A percentile compares a stretch with the other conserved stretches of the same genome.
phyloP scores from a whole-genome alignment of 2,888 invertebrate species.

The Agonopterix arenella region DNA sequence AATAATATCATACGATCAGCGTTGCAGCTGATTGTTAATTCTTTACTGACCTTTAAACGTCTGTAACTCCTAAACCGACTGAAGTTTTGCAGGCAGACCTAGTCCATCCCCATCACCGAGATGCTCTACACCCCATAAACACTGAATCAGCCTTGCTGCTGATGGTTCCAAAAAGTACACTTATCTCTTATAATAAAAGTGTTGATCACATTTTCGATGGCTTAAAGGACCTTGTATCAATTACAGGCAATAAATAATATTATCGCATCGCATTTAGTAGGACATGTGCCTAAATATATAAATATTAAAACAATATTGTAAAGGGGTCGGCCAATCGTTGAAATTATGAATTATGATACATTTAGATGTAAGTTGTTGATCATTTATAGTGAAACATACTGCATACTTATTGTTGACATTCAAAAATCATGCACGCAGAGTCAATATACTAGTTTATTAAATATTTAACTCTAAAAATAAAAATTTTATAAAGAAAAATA shows the following conservation, averaged over 20 bases:
- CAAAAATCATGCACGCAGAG: slow-evolving; percentile 11
- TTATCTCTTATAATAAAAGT: too few relatives aligned
- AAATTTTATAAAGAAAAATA: neutral
- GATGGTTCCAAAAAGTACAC: too few relatives aligned
- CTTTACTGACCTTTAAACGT: too few relatives aligned
- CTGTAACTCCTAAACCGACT: too few relatives aligned
- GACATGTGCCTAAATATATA: neutral
- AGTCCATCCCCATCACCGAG: too few relatives aligned
- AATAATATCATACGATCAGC: too few relatives aligned
- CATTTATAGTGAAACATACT: slow-evolving; percentile 26
- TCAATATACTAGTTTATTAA: slow-evolving; percentile 5
- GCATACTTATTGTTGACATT: slow-evolving; percentile 15
- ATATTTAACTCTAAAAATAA: neutral
- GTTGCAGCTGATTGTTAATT: too few relatives aligned
- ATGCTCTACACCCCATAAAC: too few relatives aligned
- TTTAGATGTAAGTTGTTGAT: slow-evolving; percentile 38
- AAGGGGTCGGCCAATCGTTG: slow-evolving; percentile 15
- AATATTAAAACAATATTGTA: slow-evolving; percentile 5
- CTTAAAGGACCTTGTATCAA: neutral
- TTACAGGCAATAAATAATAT: neutral
- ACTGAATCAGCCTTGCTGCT: too few relatives aligned
- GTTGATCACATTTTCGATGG: neutral
- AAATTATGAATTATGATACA: slow-evolving; percentile 3
- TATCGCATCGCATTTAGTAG: neutral
- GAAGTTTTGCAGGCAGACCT: too few relatives aligned